Conservation (phyloP, 1,140 invertebrate species). For the Charaxes varanes region DNA sequence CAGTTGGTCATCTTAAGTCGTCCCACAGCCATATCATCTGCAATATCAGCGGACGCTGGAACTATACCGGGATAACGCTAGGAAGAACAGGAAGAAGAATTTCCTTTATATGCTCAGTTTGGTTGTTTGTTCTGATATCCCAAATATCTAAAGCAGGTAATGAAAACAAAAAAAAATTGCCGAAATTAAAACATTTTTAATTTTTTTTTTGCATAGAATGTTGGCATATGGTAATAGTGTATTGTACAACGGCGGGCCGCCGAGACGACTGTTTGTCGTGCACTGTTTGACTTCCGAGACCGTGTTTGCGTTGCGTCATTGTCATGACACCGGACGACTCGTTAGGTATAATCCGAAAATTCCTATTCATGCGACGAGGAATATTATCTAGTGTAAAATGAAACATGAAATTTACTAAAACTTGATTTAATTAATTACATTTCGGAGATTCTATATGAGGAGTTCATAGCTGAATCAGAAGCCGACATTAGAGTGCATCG, state of each 20-base stretch:
- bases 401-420: neutral
- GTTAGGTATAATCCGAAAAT: constrained; percentile 35
- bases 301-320: constrained; percentile 45
- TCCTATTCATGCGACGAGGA: constrained; percentile 15
- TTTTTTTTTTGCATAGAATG: constrained; percentile 6
- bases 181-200: constrained; percentile 1
- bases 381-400: neutral
- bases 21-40: too few species aligned
- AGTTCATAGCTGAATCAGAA: too few species aligned
- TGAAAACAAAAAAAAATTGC: too few species aligned
- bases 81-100: too few species aligned
- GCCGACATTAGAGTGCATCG: too few species aligned
- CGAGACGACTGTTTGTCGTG: constrained; percentile 36
- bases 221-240: constrained; percentile 12
- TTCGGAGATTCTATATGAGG: neutral
- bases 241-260: too few species aligned
- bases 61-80: too few species aligned
- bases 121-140: too few species aligned
- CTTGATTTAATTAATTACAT: neutral
- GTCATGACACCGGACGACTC: constrained; percentile 30
- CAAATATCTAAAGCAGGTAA: too few species aligned
- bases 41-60: too few species aligned
- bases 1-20: too few species aligned
- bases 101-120: too few species aligned
- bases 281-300: constrained; percentile 38